A percentile compares a stretch with the other conserved stretches of the same genome.
These are phyloP conservation scores for Syngnathus typhle DNA, from an alignment of 2,113 vertebrate species.

Conservation along the genomic window DNA sequence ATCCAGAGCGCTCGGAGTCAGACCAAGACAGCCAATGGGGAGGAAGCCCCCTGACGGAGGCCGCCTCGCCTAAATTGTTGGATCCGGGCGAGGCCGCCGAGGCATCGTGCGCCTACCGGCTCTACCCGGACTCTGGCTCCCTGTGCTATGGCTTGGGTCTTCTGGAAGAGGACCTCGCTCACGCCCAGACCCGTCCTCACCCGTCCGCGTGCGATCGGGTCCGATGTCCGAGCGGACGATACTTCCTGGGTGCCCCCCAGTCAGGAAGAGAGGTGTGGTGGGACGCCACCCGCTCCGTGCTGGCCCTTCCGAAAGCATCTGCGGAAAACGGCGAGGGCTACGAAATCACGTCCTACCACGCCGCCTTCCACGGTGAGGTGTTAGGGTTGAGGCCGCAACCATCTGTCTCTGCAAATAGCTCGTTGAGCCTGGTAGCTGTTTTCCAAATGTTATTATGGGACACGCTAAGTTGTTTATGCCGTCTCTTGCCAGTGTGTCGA, in stretches of 20 bases:
- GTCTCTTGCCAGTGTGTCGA: slow-evolving; percentile 59
- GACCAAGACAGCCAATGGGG: slow-evolving; percentile 98
- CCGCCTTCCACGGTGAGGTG: slow-evolving; percentile 84
- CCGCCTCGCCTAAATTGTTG: slow-evolving; percentile 88
- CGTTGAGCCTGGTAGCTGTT: slow-evolving; percentile 50
- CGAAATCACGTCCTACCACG: slow-evolving; percentile 86
- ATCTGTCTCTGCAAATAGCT: slow-evolving; percentile 62
- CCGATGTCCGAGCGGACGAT: slow-evolving; percentile 88
- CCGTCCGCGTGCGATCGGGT: slow-evolving; percentile 83
- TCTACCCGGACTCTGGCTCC: slow-evolving; percentile 81
- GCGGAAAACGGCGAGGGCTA: slow-evolving; percentile 86
- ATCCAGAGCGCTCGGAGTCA: slow-evolving; percentile 89
- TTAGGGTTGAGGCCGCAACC: slow-evolving; percentile 55
- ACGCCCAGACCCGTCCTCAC: slow-evolving; percentile 69
- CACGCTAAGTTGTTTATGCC: slow-evolving; percentile 67
- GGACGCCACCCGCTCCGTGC: slow-evolving; percentile 80
- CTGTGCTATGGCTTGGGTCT: slow-evolving; percentile 88
- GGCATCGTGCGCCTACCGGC: slow-evolving; percentile 85
- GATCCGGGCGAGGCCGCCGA: slow-evolving; percentile 81
- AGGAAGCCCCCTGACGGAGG: slow-evolving; percentile 88
- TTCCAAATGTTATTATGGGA: slow-evolving; percentile 65
- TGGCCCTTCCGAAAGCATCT: slow-evolving; percentile 85
- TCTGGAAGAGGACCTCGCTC: slow-evolving; percentile 74
- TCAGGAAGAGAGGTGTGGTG: slow-evolving; percentile 90
- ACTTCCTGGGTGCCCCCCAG: slow-evolving; percentile 89